Conservation (phyloP, 2,888 invertebrate genomes). For the Thera obeliscata region DNA sequence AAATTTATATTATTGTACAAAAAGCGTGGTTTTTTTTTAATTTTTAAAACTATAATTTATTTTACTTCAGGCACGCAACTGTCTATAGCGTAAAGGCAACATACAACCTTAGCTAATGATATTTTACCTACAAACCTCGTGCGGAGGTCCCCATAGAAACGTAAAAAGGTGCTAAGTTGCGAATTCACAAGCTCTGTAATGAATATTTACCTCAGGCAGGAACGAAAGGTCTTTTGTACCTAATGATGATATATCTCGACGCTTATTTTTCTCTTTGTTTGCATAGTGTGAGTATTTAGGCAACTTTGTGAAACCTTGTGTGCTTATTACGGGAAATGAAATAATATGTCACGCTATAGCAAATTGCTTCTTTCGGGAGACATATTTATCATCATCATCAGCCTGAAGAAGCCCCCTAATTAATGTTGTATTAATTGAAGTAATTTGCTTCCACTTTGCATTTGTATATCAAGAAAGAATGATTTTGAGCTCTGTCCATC, state of each 20-base stretch:
- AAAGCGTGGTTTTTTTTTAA: too few relatives aligned
- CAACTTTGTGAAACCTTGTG: conserved; percentile 7
- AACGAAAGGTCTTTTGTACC: conserved; percentile 25
- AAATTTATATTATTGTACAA: too few relatives aligned
- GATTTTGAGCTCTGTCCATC: too few relatives aligned
- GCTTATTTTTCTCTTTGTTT: conserved; percentile 31
- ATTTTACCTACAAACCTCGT: not conserved
- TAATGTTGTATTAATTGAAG: too few relatives aligned
- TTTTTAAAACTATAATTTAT: too few relatives aligned
- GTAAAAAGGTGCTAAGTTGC: conserved; percentile 12
- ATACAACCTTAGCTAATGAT: not conserved
- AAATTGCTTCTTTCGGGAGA: not conserved
- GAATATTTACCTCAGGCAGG: conserved; percentile 29
- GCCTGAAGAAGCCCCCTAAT: too few relatives aligned
- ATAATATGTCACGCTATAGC: not conserved
- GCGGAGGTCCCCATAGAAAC: not conserved
- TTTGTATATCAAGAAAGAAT: too few relatives aligned
- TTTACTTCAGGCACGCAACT: too few relatives aligned
- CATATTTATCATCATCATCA: too few relatives aligned
- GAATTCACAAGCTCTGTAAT: conserved; percentile 22
- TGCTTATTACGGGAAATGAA: conserved; percentile 21
- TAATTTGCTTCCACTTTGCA: too few relatives aligned
- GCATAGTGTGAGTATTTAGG: conserved; percentile 28
- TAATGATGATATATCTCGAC: conserved; percentile 29
- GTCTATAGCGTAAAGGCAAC: not conserved